A percentile compares a stretch with the other conserved stretches of the same genome.
These are phyloP conservation scores for Bombus pyrosoma DNA, from an alignment of 1,140 invertebrate species.

Conservation along the genomic window DNA sequence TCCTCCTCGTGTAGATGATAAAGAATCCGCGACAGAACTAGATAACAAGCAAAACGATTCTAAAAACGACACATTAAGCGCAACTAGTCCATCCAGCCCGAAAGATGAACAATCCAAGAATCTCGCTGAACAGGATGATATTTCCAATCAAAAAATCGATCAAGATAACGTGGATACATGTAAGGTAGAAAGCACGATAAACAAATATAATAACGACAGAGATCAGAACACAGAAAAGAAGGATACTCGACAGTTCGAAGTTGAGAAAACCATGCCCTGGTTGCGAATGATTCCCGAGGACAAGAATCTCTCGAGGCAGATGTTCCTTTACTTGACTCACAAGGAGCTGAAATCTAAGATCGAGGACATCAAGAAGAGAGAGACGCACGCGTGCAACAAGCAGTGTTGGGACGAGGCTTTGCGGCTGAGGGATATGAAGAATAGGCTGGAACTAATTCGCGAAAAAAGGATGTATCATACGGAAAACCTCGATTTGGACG, in stretches of 20 bases:
- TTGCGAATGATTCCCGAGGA: slow-evolving; percentile 60
- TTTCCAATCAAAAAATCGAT: not conserved
- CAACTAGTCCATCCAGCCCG: too few species aligned
- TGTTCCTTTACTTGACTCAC: slow-evolving; percentile 75
- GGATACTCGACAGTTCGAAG: slow-evolving; percentile 58
- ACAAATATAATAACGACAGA: not conserved
- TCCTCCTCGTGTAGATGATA: not conserved
- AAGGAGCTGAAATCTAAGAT: slow-evolving; percentile 74
- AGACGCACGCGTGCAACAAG: slow-evolving; percentile 69
- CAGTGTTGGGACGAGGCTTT: slow-evolving; percentile 76
- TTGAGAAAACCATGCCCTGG: slow-evolving; percentile 67
- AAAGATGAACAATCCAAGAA: not conserved
- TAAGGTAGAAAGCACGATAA: not conserved
- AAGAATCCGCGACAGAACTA: not conserved
- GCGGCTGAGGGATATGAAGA: slow-evolving; percentile 77
- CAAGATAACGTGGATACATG: not conserved
- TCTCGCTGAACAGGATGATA: too few species aligned
- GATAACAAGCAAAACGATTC: not conserved
- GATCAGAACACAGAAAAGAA: not conserved
- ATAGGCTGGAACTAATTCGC: slow-evolving; percentile 70
- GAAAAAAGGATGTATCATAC: slow-evolving; percentile 74
- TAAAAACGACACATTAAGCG: too few species aligned
- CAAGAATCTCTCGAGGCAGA: slow-evolving; percentile 72
- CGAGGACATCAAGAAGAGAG: slow-evolving; percentile 71
- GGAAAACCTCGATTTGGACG: slow-evolving; percentile 68